Base-by-base conservation (phyloP, 2,888 invertebrate genomes). In the Drosophila pseudotakahashii region DNA sequence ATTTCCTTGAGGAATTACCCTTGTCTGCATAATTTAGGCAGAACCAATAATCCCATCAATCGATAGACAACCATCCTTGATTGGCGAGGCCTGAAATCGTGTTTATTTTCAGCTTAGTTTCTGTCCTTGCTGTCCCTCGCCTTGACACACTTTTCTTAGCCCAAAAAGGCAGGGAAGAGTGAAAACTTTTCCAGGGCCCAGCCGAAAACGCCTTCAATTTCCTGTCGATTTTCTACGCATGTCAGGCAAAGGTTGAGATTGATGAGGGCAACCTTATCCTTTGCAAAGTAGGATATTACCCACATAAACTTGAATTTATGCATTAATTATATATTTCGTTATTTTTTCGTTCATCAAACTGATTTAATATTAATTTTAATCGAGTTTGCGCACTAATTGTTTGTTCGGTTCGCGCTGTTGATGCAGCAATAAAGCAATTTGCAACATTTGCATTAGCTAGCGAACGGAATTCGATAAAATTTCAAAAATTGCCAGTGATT, bases 141-240 rank as follows among this genome's bases (percentile, higher is more conserved):
- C 83, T 78, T 86, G 81, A 83, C 83, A 82, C 58, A 86, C 55
- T 61, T 82, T 74, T 48, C 26, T 66, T 73, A 55, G 23, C 57
- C 52, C 47, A 63, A 58, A 54, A 63, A 19, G 50, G 7, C 32
- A 48, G 45, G 10, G 14, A 54, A 37, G 30, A 34, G 26, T 11
- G 42, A 42, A 69, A 81, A 63, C 47, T 82, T 80, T 71, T 52
- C 11, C 44, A n/a, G 9, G n/a, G 13, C 14, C 50, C 36, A 7
- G 7, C 37, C 62, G 16, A 47, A 14, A 16, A 7, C 13, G 34
- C 34, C 34, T 16, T 16, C 23, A 51, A 55, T 57, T 61, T 60
- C 63, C 67, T 63, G 57, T 34, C 68, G 50, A 37, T 67, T 57
- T 68, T 71, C 32, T 44, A 72, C 57, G 53, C 73, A 74, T 58